Conservation (phyloP, 1,140 invertebrate genomes). For the Drosophila ironensis region DNA sequence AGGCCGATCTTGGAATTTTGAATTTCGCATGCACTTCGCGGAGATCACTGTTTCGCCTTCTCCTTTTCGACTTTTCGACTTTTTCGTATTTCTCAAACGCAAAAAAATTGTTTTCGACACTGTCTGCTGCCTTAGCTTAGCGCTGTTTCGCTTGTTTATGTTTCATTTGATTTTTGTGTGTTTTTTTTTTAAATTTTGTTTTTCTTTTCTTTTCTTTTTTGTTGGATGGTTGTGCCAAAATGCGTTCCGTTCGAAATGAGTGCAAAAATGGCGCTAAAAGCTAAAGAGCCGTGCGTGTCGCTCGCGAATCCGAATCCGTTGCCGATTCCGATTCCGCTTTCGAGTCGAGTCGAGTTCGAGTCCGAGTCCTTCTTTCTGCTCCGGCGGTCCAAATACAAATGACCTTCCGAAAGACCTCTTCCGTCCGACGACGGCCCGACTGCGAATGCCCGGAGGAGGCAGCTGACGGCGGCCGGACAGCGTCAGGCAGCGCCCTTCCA, state of each 20-base stretch:
- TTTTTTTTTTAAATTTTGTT: slow-evolving; percentile 2
- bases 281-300: slow-evolving; percentile 74
- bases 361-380: slow-evolving; percentile 78
- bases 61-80: slow-evolving; percentile 24
- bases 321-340: no score
- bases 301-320: no score
- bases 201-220: slow-evolving; percentile 34
- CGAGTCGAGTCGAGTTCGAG: no score
- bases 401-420: slow-evolving; percentile 20
- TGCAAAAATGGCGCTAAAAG: slow-evolving; percentile 80
- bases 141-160: no score
- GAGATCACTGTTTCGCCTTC: slow-evolving; percentile 46
- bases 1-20: slow-evolving; percentile 64
- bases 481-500: no score
- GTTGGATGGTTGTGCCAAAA: slow-evolving; percentile 65
- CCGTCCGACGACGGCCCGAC: neutral
- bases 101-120: slow-evolving; percentile 69
- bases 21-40: neutral
- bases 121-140: no score
- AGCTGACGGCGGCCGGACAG: slow-evolving; percentile 32
- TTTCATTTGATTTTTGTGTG: slow-evolving; percentile 2
- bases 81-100: slow-evolving; percentile 42
- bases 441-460: slow-evolving; percentile 11
- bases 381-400: slow-evolving; percentile 80
- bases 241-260: slow-evolving; percentile 32